A percentile compares a stretch with the other conserved stretches of the same genome.
Evolutionary conservation across 53 echinoderm and acorn worm genomes (phyloP).

Genomic region (Antedon mediterranea): DNA sequence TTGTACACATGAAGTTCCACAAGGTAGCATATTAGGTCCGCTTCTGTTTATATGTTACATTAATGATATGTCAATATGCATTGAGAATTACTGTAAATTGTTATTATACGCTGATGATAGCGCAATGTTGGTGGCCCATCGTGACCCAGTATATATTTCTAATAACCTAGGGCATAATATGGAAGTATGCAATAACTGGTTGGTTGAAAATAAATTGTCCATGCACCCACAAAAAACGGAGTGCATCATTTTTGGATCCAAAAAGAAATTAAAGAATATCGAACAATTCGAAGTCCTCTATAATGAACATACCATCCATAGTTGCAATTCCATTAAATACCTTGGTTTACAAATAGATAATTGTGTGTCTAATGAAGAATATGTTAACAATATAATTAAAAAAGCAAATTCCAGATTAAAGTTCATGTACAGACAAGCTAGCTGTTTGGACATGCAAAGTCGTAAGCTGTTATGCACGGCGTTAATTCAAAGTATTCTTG

Average conservation of each 20-base stretch:
- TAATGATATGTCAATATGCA: neutral
- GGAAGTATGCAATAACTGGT: slow-evolving; percentile 32
- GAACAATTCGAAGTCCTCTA: slow-evolving; percentile 9
- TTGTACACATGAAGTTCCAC: slow-evolving; percentile 5
- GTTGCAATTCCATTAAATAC: slow-evolving; percentile 2
- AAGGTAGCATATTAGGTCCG: slow-evolving; percentile 1
- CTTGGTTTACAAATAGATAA: slow-evolving; percentile 20
- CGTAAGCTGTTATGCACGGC: slow-evolving; percentile 14
- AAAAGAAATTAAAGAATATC: slow-evolving; percentile 8
- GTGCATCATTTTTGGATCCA: slow-evolving; percentile 29
- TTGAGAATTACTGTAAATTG: slow-evolving; percentile 10
- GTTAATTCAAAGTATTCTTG: slow-evolving; percentile 3
- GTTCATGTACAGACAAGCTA: slow-evolving; percentile 18
- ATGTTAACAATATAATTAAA: slow-evolving; percentile 11
- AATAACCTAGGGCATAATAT: slow-evolving; percentile 2
- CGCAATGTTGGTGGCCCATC: slow-evolving; percentile 11
- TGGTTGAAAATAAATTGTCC: slow-evolving; percentile 41
- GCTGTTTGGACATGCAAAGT: neutral
- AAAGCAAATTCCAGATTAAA: slow-evolving; percentile 14
- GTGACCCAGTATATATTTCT: slow-evolving; percentile 1
- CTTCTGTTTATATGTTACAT: neutral
- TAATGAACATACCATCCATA: slow-evolving; percentile 17
- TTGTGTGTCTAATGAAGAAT: slow-evolving; percentile 4
- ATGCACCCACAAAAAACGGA: slow-evolving; percentile 36
- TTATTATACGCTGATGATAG: slow-evolving; percentile 38